A percentile compares a stretch with the other conserved stretches of the same genome.
Conservation (phyloP, 2,888 invertebrate genomes). For the Ceraclea dissimilis region DNA sequence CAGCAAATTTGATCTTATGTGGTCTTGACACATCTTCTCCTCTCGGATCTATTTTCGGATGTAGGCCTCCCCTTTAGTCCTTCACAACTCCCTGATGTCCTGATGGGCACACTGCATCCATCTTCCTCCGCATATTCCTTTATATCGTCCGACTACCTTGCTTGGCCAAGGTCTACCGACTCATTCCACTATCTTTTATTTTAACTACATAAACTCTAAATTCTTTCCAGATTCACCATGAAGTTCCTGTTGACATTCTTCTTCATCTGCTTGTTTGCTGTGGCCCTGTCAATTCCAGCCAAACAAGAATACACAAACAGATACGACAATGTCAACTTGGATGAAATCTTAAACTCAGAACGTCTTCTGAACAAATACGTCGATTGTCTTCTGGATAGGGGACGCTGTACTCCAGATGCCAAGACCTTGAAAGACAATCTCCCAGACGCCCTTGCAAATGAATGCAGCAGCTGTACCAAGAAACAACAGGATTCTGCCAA, state of each 20-base stretch:
- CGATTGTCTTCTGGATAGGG: conserved; percentile 57
- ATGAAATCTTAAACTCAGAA: conserved; percentile 57
- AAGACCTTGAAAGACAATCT: conserved; percentile 51
- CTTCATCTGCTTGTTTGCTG: conserved; percentile 35
- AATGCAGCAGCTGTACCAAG: conserved; percentile 60
- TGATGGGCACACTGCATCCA: too few species aligned
- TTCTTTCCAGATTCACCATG: conserved; percentile 31
- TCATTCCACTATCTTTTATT: too few species aligned
- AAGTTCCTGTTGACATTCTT: conserved; percentile 37
- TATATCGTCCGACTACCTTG: too few species aligned
- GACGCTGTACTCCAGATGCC: conserved; percentile 61
- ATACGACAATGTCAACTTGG: conserved; percentile 62
- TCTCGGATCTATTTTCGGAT: too few species aligned
- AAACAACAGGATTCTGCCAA: conserved; percentile 48
- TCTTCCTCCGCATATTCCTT: too few species aligned
- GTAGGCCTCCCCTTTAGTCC: too few species aligned
- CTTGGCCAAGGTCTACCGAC: too few species aligned
- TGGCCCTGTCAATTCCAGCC: conserved; percentile 38
- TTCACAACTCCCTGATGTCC: too few species aligned
- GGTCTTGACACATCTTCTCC: too few species aligned
- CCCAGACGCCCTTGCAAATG: conserved; percentile 63
- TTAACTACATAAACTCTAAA: too few species aligned
- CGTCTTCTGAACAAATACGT: conserved; percentile 60
- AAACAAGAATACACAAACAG: conserved; percentile 53
- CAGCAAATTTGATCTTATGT: too few species aligned